Evolutionary conservation across 2,113 vertebrate species (phyloP).

Genomic region (Pavo muticus): DNA sequence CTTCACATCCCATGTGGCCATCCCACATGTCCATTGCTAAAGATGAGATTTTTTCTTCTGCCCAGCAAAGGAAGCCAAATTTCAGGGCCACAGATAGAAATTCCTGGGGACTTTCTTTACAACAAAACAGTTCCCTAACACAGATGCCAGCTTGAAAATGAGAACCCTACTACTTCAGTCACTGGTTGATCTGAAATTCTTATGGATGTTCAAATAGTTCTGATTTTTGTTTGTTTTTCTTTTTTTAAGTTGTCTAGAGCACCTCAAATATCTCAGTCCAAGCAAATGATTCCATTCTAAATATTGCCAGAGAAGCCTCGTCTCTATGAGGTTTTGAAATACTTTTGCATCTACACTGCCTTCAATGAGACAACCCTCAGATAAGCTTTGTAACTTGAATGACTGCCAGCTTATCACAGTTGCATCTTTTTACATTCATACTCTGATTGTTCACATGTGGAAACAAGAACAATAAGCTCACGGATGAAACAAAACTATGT

Average conservation of each 20-base stretch:
- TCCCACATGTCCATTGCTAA: not conserved
- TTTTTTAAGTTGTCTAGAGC: not conserved
- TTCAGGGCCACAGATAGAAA: not conserved
- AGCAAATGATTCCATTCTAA: not conserved
- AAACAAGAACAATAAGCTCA: not conserved
- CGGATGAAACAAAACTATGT: not conserved
- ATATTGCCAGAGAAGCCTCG: not conserved
- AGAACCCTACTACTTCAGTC: not conserved
- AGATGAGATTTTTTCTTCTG: not conserved
- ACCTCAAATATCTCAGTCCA: not conserved
- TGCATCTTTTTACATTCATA: not conserved
- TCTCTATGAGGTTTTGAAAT: not conserved
- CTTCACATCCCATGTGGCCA: not conserved
- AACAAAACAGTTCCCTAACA: not conserved
- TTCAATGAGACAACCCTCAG: not conserved
- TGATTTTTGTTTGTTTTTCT: not conserved
- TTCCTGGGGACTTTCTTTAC: not conserved
- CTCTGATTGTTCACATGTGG: not conserved
- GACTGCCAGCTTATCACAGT: not conserved
- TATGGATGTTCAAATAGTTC: not conserved
- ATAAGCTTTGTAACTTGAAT: not conserved
- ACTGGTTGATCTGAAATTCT: not conserved
- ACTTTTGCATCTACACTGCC: not conserved
- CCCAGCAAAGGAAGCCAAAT: not conserved
- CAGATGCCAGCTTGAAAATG: not conserved